Evolutionary conservation across 37 sponge, comb jelly and placozoan genomes (phyloP).

Genomic region (Cliona cf. orientalis): DNA sequence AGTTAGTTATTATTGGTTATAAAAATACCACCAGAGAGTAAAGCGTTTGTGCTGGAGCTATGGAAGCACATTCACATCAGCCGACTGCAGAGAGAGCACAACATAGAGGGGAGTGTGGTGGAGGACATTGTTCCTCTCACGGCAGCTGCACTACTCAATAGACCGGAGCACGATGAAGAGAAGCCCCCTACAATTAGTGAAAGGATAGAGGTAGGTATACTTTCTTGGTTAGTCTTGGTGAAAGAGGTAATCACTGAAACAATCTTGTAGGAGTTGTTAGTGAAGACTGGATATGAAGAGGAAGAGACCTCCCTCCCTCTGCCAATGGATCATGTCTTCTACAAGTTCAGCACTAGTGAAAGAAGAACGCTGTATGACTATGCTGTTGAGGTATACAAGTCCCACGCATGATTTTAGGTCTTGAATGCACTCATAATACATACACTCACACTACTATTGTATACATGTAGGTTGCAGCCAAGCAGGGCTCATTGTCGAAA

Average conservation of each 20-base stretch:
- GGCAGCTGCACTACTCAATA: neutral
- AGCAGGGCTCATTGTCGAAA: too few relatives aligned
- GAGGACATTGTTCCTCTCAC: constrained; percentile 48
- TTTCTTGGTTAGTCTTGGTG: too few relatives aligned
- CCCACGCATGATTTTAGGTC: too few relatives aligned
- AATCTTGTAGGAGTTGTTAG: too few relatives aligned
- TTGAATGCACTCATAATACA: too few relatives aligned
- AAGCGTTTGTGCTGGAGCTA: constrained; percentile 55
- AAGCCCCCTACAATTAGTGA: constrained; percentile 8
- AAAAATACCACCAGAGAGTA: constrained; percentile 22
- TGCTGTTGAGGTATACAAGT: constrained; percentile 46
- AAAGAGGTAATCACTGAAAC: too few relatives aligned
- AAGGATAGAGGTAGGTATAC: neutral
- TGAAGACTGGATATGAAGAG: too few relatives aligned
- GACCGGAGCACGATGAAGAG: neutral
- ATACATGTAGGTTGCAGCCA: too few relatives aligned
- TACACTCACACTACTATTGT: too few relatives aligned
- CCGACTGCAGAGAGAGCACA: constrained; percentile 20
- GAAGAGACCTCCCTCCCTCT: constrained; percentile 11
- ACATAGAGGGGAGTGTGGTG: constrained; percentile 25
- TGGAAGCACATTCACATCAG: constrained; percentile 70
- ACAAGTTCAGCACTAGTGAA: constrained; percentile 32
- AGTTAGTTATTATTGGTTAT: too few relatives aligned
- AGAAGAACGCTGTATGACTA: constrained; percentile 69
- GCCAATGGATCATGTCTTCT: constrained; percentile 27